phyloP scores from a whole-genome alignment of 2,113 vertebrate genomes.

The Hypanus sabinus region DNA sequence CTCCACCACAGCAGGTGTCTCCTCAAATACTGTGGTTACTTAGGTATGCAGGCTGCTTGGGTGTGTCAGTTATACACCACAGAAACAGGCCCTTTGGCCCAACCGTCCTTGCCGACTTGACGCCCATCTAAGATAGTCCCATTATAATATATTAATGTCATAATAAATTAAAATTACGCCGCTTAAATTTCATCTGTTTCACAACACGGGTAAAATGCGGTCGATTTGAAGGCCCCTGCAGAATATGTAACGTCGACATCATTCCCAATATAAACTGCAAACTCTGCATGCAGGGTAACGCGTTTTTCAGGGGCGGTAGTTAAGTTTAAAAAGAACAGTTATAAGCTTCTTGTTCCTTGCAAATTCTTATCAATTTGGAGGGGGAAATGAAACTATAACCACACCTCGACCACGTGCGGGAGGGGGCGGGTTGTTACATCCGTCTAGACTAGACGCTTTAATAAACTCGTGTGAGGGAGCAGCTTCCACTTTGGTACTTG shows the following conservation, averaged over 20 bases:
- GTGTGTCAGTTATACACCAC: too few relatives aligned
- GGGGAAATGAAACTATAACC: neutral
- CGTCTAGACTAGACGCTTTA: neutral
- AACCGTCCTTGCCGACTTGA: too few relatives aligned
- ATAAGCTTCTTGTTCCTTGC: neutral
- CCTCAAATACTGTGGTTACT: neutral
- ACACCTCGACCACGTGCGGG: constrained; percentile 13
- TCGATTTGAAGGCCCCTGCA: neutral
- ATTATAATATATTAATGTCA: neutral
- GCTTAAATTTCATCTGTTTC: neutral
- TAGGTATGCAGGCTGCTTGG: neutral
- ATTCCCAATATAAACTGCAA: neutral
- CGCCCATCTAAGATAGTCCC: too few relatives aligned
- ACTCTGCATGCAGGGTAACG: neutral
- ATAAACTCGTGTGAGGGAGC: neutral
- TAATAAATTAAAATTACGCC: neutral
- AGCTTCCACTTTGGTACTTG: neutral
- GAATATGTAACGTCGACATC: neutral
- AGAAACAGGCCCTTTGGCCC: too few relatives aligned
- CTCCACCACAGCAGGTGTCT: neutral
- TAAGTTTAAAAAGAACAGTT: too few relatives aligned
- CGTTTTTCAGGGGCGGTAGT: neutral
- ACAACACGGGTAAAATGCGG: neutral
- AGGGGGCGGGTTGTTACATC: neutral
- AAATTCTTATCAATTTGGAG: neutral